These are phyloP conservation scores for Myotis findleyi DNA, from an alignment of 2,797 vertebrate species.

Conservation along the genomic window DNA sequence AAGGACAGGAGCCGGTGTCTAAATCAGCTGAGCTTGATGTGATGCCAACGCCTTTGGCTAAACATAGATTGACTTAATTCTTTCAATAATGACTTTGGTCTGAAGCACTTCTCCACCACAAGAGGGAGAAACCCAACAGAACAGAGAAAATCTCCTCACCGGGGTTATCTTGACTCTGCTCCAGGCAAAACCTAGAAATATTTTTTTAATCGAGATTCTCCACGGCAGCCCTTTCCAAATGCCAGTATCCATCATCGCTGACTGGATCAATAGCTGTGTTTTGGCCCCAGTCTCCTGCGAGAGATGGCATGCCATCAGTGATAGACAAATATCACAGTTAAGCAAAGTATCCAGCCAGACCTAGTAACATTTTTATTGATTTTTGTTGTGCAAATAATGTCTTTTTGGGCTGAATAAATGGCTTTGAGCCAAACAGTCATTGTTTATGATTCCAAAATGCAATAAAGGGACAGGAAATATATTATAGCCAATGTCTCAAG, in stretches of 20 bases:
- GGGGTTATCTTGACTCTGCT: constrained; percentile 89
- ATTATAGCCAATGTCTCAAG: constrained; percentile 96
- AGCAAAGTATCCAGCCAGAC: constrained; percentile 96
- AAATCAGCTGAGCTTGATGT: constrained; percentile 86
- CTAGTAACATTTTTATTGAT: constrained; percentile 99
- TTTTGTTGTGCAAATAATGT: constrained; percentile 98
- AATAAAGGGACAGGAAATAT: constrained; percentile 98
- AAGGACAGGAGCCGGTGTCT: constrained; percentile 86
- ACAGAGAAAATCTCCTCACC: constrained; percentile 88
- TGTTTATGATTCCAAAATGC: constrained; percentile 98
- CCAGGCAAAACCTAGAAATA: constrained; percentile 91
- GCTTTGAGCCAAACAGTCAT: constrained; percentile 98
- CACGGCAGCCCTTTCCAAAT: constrained; percentile 92
- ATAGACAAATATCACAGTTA: constrained; percentile 99
- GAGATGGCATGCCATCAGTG: constrained; percentile 98
- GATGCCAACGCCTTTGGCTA: constrained; percentile 90
- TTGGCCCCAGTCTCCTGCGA: constrained; percentile 96
- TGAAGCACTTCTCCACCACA: constrained; percentile 87
- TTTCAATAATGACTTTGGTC: constrained; percentile 91
- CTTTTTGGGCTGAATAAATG: constrained; percentile 99
- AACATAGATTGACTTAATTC: constrained; percentile 91
- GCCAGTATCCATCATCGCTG: constrained; percentile 98
- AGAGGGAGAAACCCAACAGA: constrained; percentile 88
- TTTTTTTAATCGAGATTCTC: constrained; percentile 92
- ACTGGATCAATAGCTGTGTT: constrained; percentile 99